Evolutionary conservation across 2,888 invertebrate genomes (phyloP).

Genomic region (Ectropis crepuscularia): DNA sequence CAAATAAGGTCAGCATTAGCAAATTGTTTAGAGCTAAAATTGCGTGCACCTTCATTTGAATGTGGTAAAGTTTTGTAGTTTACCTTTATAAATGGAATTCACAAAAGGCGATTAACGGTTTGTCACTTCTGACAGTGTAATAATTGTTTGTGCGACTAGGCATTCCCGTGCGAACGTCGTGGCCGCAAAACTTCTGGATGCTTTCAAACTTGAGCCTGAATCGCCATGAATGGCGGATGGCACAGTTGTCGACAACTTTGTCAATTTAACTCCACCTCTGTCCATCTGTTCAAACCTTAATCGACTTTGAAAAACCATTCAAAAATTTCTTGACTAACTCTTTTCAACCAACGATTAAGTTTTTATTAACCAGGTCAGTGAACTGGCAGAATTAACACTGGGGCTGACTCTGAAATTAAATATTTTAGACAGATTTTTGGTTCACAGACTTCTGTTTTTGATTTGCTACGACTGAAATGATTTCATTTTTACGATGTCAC

Average conservation of each 20-base stretch:
- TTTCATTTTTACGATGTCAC: not conserved
- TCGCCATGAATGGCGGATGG: slow-evolving; percentile 66
- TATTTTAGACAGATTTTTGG: slow-evolving; percentile 17
- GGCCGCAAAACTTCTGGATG: slow-evolving; percentile 69
- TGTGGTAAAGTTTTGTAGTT: no score
- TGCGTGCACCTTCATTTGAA: no score
- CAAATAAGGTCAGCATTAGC: no score
- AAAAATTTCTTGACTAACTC: slow-evolving; percentile 29
- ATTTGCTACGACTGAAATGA: not conserved
- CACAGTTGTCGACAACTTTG: slow-evolving; percentile 69
- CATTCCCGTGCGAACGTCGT: slow-evolving; percentile 36
- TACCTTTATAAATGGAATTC: no score
- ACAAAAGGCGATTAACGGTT: not conserved
- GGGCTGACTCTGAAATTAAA: slow-evolving; percentile 34
- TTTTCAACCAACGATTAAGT: slow-evolving; percentile 32
- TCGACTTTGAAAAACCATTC: slow-evolving; percentile 34
- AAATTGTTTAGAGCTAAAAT: no score
- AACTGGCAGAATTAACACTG: slow-evolving; percentile 25
- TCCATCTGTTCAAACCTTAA: slow-evolving; percentile 53
- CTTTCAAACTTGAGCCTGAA: slow-evolving; percentile 66
- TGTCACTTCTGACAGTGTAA: slow-evolving; percentile 4
- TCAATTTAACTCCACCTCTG: slow-evolving; percentile 65
- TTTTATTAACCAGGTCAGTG: slow-evolving; percentile 41
- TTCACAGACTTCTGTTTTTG: not conserved
- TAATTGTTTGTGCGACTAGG: slow-evolving; percentile 14